Evolutionary conservation across 2,113 vertebrate genomes (phyloP).

Genomic region (Grus americana): DNA sequence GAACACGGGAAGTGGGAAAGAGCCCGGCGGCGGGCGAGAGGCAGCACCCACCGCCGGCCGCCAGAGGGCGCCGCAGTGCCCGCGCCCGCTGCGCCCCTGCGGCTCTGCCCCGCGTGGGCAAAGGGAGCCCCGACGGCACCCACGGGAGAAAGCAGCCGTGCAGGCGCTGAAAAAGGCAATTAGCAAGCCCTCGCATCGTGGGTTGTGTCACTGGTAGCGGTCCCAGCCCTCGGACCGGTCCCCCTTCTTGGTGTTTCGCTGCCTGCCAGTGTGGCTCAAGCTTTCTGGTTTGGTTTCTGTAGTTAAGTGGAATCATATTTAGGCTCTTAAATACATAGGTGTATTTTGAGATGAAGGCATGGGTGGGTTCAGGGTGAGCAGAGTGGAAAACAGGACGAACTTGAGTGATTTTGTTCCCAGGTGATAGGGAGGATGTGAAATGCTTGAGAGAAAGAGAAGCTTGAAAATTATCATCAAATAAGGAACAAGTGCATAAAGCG

Average conservation of each 20-base stretch:
- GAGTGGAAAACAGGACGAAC: fast-evolving
- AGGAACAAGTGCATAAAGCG: neutral
- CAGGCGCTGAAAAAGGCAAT: neutral
- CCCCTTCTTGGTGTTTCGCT: too few relatives aligned
- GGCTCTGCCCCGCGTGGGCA: neutral
- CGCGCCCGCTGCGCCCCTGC: neutral
- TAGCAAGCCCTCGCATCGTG: fast-evolving
- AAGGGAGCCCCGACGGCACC: neutral
- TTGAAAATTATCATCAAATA: neutral
- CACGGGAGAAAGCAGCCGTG: neutral
- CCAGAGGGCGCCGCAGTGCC: neutral
- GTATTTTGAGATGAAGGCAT: fast-evolving
- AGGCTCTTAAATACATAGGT: neutral
- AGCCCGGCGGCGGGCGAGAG: neutral
- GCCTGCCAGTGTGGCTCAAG: fast-evolving
- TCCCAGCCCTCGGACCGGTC: neutral
- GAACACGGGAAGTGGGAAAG: fast-evolving
- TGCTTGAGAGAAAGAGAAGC: too few relatives aligned
- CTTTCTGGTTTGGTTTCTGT: fast-evolving
- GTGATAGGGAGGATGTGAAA: neutral
- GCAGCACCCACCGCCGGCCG: neutral
- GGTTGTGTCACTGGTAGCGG: neutral
- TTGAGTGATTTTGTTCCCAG: too few relatives aligned
- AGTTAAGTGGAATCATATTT: fast-evolving
- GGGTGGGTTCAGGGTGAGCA: neutral